Percentiles rank a stretch among this genome's conserved stretches.
phyloP scores from a whole-genome alignment of 2,797 vertebrate genomes.

The Xerus rutilus region DNA sequence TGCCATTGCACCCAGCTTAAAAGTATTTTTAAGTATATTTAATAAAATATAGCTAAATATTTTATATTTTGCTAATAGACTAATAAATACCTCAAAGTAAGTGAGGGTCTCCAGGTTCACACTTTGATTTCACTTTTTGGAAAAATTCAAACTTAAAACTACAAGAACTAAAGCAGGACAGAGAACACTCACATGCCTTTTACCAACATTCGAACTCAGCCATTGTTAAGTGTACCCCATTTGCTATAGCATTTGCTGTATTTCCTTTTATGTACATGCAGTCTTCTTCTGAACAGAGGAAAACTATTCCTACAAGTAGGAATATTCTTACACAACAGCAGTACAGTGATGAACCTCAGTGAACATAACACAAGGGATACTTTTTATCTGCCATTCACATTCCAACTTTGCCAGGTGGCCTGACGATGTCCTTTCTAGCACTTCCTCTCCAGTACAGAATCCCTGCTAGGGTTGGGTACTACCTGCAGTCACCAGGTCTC shows the following conservation, averaged over 20 bases:
- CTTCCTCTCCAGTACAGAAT: not conserved
- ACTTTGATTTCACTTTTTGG: not conserved
- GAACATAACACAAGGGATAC: not conserved
- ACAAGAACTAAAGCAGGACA: not conserved
- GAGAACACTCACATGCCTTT: not conserved
- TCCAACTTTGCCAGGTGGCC: not conserved
- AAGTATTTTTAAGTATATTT: too few species aligned
- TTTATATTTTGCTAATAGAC: not conserved
- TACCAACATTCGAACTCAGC: not conserved
- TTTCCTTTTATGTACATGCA: too few species aligned
- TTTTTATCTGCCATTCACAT: not conserved
- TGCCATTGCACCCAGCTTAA: too few species aligned
- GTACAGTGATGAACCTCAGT: not conserved
- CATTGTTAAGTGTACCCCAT: not conserved
- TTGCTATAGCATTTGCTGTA: too few species aligned
- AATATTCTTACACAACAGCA: not conserved
- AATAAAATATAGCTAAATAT: not conserved
- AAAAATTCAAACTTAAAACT: not conserved
- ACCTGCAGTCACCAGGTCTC: not conserved
- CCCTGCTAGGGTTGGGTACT: too few species aligned
- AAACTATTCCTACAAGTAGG: too few species aligned
- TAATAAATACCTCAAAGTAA: not conserved
- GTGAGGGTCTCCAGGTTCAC: not conserved
- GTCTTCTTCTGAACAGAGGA: too few species aligned
- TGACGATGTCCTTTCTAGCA: too few species aligned